Base-by-base conservation (phyloP, 2,888 invertebrate species). In the Chloromyia formosa region DNA sequence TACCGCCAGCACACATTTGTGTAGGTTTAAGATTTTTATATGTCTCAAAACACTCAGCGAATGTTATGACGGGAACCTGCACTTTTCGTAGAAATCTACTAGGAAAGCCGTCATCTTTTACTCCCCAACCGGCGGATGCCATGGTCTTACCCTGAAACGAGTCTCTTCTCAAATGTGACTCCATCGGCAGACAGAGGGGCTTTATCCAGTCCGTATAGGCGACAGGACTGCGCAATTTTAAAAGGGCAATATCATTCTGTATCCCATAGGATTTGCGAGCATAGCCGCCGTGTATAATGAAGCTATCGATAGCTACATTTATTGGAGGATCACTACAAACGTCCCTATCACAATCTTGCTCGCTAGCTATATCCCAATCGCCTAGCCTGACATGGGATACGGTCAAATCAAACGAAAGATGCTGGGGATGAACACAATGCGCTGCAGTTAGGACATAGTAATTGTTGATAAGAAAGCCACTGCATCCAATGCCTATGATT, bases 231-330 rank as follows among this genome's bases (percentile, higher is more conserved):
- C 85, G 79, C 14, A 94, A 84, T 73, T 93, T 87, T 49, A 94
- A 80, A 14, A 94, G 83, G 0, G 92, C 94, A 56, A 94, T 92
- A 81, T 94, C 94, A 80, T 93, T 86, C 23, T 86, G 85, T 79
- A 92, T 91, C 80, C 90, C 88, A 1, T 80, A 81, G 66, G 89
- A 88, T 0, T 80, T 80, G 0, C 92, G 89, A 61, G 85, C 81
- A 80, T 93, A 94, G 0, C 83, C 79, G 76, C 91, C 90, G 82
- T 94, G 93, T 0, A 89, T 86, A 45, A 92, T 90, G 56, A 86
- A 83, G 76, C 89, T 86, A 77, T 91, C 91, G 1, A 93, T 86
- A 0, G 86, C 85, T 1, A 93, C 84, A 81, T 92, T 89, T 27
- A 90, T 79, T 0, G 89, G 88, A 0, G 88, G 84, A 0, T 87